phyloP scores from a whole-genome alignment of 2,797 vertebrate genomes.

The Paramormyrops hopkinsi region DNA sequence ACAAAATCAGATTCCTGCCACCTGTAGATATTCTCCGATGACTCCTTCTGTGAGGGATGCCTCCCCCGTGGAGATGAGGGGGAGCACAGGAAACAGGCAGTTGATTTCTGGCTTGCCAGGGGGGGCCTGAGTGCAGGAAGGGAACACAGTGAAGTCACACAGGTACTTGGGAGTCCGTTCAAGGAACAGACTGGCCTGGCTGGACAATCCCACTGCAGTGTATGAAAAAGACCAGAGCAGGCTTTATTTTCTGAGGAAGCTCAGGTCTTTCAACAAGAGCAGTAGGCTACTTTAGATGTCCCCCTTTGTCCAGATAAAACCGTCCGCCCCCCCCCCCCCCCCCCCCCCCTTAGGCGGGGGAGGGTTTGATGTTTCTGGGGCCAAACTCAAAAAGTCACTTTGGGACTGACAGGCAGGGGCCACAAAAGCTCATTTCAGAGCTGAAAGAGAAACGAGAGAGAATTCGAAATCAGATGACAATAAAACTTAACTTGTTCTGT shows the following conservation, averaged over 20 bases:
- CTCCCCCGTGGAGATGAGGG: neutral
- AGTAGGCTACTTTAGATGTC: neutral
- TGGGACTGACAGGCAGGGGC: neutral
- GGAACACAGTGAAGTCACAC: neutral
- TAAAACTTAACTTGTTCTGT: neutral
- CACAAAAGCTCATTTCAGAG: neutral
- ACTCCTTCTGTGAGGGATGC: neutral
- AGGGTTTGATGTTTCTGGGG: neutral
- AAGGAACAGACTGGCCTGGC: neutral
- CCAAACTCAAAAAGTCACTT: neutral
- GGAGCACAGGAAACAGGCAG: neutral
- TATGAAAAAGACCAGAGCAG: neutral
- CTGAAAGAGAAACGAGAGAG: neutral
- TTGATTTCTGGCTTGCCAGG: neutral
- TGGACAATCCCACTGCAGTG: neutral
- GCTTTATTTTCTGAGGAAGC: neutral
- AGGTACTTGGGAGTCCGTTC: neutral
- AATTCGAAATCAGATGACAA: neutral
- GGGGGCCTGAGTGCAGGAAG: neutral
- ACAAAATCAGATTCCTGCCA: neutral
- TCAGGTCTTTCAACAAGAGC: neutral
- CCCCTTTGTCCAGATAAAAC: neutral
- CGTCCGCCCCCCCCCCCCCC: too few relatives aligned
- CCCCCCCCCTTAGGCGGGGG: neutral
- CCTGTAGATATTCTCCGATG: neutral